phyloP scores from a whole-genome alignment of 2,113 vertebrate genomes.

The Siniperca chuatsi region DNA sequence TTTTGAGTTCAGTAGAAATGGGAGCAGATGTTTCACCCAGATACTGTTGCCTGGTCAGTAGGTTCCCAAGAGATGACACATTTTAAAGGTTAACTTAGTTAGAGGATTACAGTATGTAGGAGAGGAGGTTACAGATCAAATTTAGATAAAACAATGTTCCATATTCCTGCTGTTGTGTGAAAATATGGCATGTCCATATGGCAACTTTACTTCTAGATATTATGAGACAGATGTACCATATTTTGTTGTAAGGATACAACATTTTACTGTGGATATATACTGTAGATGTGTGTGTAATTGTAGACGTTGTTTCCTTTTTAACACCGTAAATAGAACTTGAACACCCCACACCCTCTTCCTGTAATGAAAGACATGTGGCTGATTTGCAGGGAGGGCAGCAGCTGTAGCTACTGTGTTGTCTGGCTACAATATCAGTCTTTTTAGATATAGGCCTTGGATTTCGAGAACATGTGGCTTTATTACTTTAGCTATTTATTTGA shows the following conservation, averaged over 20 bases:
- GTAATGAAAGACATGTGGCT: conserved; percentile 58
- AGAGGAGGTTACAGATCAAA: not conserved
- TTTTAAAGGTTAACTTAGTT: not conserved
- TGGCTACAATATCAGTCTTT: not conserved
- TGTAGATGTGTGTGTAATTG: not conserved
- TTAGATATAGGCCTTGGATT: not conserved
- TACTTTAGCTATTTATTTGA: not conserved
- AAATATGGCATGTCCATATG: not conserved
- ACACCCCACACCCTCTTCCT: conserved; percentile 30
- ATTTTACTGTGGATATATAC: not conserved
- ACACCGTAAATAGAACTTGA: conserved; percentile 47
- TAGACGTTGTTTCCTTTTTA: conserved; percentile 15
- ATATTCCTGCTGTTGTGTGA: not conserved
- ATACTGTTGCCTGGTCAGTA: not conserved
- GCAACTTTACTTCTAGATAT: not conserved
- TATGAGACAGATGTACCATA: not conserved
- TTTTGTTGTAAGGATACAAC: not conserved
- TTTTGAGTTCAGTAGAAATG: not conserved
- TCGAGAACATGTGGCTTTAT: no score
- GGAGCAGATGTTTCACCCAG: not conserved
- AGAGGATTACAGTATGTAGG: not conserved
- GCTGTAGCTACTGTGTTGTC: not conserved
- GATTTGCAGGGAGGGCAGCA: not conserved
- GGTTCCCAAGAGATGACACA: not conserved
- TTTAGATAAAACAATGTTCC: not conserved